phyloP scores from a whole-genome alignment of 2,113 vertebrate species.

The Atherinomorus stipes region DNA sequence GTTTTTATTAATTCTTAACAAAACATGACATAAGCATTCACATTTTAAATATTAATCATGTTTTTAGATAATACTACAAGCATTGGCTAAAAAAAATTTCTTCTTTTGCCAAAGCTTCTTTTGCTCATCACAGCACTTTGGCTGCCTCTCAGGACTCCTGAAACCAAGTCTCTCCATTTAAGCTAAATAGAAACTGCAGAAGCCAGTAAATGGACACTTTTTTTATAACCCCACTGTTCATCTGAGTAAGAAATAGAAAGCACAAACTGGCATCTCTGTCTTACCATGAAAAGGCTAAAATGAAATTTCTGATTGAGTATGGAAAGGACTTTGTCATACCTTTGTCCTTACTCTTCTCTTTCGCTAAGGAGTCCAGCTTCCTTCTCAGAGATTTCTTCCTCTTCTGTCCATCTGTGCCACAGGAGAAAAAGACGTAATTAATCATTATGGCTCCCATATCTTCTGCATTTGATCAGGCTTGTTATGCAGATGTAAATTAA shows the following conservation, averaged over 20 bases:
- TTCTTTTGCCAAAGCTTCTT: slow-evolving; percentile 62
- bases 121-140: slow-evolving; percentile 32
- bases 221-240: slow-evolving; percentile 61
- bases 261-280: neutral
- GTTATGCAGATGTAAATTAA: slow-evolving; percentile 62
- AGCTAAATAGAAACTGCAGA: slow-evolving; percentile 73
- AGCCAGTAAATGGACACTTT: slow-evolving; percentile 54
- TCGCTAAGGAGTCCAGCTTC: slow-evolving; percentile 95
- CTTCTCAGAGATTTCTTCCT: slow-evolving; percentile 96
- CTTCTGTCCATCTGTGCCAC: slow-evolving; percentile 92
- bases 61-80: neutral
- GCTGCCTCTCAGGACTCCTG: slow-evolving; percentile 50
- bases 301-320: neutral
- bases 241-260: slow-evolving; percentile 47
- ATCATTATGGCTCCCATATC: slow-evolving; percentile 49
- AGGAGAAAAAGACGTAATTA: slow-evolving; percentile 22
- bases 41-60: neutral
- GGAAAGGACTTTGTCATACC: slow-evolving; percentile 78
- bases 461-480: slow-evolving; percentile 33
- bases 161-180: slow-evolving; percentile 69
- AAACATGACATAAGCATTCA: neutral
- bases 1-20: neutral
- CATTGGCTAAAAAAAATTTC: neutral
- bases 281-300: neutral
- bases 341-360: slow-evolving; percentile 97